phyloP scores from a whole-genome alignment of 2,797 vertebrate genomes.

The Melopsittacus undulatus region DNA sequence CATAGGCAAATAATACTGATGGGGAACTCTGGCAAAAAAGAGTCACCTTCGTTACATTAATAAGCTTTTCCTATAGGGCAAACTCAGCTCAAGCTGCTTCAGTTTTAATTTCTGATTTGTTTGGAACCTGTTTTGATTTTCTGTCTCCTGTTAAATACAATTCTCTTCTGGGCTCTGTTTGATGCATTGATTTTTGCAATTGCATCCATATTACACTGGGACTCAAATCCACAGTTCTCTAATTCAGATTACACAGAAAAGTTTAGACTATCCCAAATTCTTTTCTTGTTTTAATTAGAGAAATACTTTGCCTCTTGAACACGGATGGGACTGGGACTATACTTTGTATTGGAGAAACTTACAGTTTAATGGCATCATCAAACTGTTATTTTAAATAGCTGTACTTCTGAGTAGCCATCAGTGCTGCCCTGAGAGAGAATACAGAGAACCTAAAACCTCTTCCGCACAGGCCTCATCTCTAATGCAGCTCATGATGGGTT shows the following conservation, averaged over 20 bases:
- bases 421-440: not conserved
- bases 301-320: not conserved
- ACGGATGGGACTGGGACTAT: not conserved
- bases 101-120: conserved; percentile 49
- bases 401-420: not conserved
- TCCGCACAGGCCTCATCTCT: not conserved
- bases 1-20: not conserved
- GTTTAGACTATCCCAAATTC: not conserved
- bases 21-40: not conserved
- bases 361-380: conserved; percentile 2
- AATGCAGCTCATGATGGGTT: not conserved
- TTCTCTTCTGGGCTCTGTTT: conserved; percentile 29
- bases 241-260: conserved; percentile 14
- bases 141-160: conserved; percentile 47
- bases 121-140: conserved; percentile 57
- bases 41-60: not conserved
- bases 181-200: conserved; percentile 43
- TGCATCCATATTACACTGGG: conserved; percentile 12
- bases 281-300: not conserved
- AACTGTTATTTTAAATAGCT: conserved; percentile 8
- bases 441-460: not conserved
- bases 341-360: not conserved
- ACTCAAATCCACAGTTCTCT: conserved; percentile 3
- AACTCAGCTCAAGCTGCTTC: not conserved
- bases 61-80: conserved; percentile 21